These are phyloP conservation scores for Mythimna impura DNA, from an alignment of 2,888 invertebrate genomes.

Conservation along the genomic window DNA sequence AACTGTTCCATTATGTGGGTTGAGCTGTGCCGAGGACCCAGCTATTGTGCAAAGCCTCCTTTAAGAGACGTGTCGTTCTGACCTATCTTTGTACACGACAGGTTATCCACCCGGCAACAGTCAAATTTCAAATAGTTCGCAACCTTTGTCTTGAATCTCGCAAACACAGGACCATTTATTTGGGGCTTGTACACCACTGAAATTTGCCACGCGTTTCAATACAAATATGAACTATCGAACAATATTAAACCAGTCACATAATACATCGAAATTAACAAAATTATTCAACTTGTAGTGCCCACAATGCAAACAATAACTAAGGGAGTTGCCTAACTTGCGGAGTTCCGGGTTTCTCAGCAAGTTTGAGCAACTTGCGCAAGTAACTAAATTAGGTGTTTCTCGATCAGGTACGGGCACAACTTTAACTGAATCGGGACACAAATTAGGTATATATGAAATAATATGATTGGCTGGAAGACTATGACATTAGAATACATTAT, in stretches of 20 bases:
- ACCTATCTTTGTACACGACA: too few relatives aligned
- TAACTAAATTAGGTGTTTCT: slow-evolving; percentile 46
- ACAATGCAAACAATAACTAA: slow-evolving; percentile 31
- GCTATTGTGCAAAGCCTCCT: too few relatives aligned
- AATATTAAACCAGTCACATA: slow-evolving; percentile 21
- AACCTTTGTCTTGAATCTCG: too few relatives aligned
- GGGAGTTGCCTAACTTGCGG: slow-evolving; percentile 11
- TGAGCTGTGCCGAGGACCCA: too few relatives aligned
- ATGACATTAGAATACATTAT: slow-evolving; percentile 13
- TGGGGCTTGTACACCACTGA: too few relatives aligned
- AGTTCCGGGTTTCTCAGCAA: slow-evolving; percentile 13
- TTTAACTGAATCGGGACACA: slow-evolving; percentile 37
- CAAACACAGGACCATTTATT: too few relatives aligned
- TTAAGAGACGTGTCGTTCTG: too few relatives aligned
- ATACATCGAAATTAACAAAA: slow-evolving; percentile 19
- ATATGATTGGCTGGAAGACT: slow-evolving; percentile 29
- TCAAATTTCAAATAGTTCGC: too few relatives aligned
- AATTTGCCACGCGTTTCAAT: not conserved
- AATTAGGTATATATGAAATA: slow-evolving; percentile 39
- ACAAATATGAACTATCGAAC: slow-evolving; percentile 1
- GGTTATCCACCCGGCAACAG: too few relatives aligned
- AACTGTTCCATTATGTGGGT: too few relatives aligned
- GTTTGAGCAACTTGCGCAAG: slow-evolving; percentile 29
- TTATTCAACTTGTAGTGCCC: slow-evolving; percentile 17
- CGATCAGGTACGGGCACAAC: slow-evolving; percentile 33